Evolutionary conservation across 2,113 vertebrate genomes (phyloP).

Genomic region (Lepidothrix coronata): DNA sequence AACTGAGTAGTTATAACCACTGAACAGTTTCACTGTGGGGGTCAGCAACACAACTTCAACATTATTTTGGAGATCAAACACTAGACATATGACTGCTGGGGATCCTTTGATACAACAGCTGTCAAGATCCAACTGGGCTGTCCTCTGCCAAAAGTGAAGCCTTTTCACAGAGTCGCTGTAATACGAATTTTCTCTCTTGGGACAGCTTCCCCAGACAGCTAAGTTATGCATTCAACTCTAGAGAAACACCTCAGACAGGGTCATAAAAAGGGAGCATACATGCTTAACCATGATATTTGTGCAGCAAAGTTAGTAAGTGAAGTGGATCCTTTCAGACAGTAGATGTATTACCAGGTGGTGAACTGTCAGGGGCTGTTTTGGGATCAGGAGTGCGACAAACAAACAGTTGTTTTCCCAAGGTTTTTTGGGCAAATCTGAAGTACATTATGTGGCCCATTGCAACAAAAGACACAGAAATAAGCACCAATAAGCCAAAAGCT

Average conservation of each 20-base stretch:
- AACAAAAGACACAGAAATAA: conserved; percentile 97
- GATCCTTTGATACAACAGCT: not conserved
- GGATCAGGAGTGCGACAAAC: conserved; percentile 79
- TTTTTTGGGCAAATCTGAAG: conserved; percentile 92
- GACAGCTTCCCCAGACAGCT: not conserved
- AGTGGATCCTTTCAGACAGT: conserved; percentile 62
- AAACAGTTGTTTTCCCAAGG: conserved; percentile 84
- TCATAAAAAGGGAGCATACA: not conserved
- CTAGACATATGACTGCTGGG: not conserved
- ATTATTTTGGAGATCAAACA: not conserved
- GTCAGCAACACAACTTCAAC: not conserved
- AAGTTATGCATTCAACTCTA: conserved; percentile 26
- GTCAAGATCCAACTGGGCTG: not conserved
- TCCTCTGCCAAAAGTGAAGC: not conserved
- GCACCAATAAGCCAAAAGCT: conserved; percentile 93
- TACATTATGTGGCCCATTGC: conserved; percentile 96
- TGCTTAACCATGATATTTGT: not conserved
- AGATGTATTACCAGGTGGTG: conserved; percentile 52
- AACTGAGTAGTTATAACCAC: not conserved
- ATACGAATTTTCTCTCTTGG: not conserved
- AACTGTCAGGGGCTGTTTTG: conserved; percentile 47
- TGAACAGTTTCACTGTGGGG: not conserved
- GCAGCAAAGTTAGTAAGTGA: conserved; percentile 25
- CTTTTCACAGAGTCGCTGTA: not conserved
- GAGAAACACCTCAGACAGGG: conserved; percentile 41